Percentiles rank a stretch among this genome's conserved stretches.
These are phyloP conservation scores for Sus cebifrons DNA, from an alignment of 2,797 vertebrate species.

Conservation along the genomic window DNA sequence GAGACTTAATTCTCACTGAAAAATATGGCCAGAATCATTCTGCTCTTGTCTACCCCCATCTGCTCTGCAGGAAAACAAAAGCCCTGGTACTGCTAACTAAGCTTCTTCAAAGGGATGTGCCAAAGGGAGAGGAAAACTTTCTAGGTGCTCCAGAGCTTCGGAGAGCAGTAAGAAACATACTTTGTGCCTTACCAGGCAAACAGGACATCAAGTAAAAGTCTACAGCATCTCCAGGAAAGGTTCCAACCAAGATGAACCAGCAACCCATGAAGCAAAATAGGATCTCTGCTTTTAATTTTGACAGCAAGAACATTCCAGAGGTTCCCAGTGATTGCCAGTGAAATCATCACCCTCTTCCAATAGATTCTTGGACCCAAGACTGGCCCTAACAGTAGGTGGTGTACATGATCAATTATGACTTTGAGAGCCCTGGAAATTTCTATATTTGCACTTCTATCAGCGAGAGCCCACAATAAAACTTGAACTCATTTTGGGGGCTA, in stretches of 20 bases:
- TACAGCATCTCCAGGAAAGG: slow-evolving; percentile 6
- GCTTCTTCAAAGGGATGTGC: neutral
- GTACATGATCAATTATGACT: neutral
- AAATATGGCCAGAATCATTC: slow-evolving; percentile 22
- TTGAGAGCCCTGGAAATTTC: neutral
- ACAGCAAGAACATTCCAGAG: neutral
- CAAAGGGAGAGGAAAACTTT: neutral
- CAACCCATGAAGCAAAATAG: slow-evolving; percentile 24
- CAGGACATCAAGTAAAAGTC: neutral
- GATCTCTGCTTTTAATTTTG: slow-evolving; percentile 29
- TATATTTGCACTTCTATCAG: neutral
- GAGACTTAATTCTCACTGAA: slow-evolving; percentile 35
- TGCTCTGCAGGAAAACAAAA: slow-evolving; percentile 50
- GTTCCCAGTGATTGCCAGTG: neutral
- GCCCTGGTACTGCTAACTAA: neutral
- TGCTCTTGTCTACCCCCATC: slow-evolving; percentile 16
- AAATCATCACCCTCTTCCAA: slow-evolving; percentile 8
- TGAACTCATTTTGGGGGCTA: neutral
- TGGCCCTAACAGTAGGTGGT: neutral
- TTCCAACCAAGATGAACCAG: neutral
- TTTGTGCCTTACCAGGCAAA: neutral
- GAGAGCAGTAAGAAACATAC: neutral
- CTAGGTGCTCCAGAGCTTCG: slow-evolving; percentile 29
- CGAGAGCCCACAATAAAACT: neutral
- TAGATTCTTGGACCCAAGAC: slow-evolving; percentile 8